Evolutionary conservation across 2,888 invertebrate genomes (phyloP).

Genomic region (Drosophila dives): DNA sequence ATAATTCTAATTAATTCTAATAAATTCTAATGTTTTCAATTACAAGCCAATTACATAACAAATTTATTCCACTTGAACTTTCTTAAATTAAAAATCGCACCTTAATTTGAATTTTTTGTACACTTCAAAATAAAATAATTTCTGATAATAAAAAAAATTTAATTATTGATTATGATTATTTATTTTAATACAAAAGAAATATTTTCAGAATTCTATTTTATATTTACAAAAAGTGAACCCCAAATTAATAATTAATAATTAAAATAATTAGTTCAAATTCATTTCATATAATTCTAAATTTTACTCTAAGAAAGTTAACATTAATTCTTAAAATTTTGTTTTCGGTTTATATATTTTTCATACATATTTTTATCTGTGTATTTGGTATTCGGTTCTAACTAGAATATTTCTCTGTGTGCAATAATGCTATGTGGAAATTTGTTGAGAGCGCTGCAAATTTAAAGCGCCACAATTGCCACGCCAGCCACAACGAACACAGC

Average conservation of each 20-base stretch:
- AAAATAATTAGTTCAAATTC: not conserved
- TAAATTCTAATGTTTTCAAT: not conserved
- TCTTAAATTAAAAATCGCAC: not conserved
- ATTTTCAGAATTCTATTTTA: accelerated
- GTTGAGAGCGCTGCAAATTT: slow-evolving; percentile 25
- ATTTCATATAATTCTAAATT: not conserved
- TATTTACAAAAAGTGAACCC: not conserved
- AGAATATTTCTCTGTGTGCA: slow-evolving; percentile 30
- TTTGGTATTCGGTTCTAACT: not conserved
- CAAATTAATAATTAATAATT: not conserved
- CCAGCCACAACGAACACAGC: slow-evolving; percentile 24
- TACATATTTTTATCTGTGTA: not conserved
- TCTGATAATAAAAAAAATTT: not conserved
- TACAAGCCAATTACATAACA: not conserved
- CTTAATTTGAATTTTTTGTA: not conserved
- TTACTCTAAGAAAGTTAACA: not conserved
- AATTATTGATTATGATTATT: not conserved
- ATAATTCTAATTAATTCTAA: not conserved
- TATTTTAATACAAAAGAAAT: not conserved
- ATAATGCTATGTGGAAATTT: slow-evolving; percentile 7
- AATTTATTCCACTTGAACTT: not conserved
- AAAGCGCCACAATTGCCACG: slow-evolving; percentile 46
- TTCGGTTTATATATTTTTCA: not conserved
- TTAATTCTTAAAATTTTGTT: not conserved
- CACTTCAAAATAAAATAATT: not conserved